phyloP scores from a whole-genome alignment of 2,888 invertebrate genomes.

The Melanostoma scalare region DNA sequence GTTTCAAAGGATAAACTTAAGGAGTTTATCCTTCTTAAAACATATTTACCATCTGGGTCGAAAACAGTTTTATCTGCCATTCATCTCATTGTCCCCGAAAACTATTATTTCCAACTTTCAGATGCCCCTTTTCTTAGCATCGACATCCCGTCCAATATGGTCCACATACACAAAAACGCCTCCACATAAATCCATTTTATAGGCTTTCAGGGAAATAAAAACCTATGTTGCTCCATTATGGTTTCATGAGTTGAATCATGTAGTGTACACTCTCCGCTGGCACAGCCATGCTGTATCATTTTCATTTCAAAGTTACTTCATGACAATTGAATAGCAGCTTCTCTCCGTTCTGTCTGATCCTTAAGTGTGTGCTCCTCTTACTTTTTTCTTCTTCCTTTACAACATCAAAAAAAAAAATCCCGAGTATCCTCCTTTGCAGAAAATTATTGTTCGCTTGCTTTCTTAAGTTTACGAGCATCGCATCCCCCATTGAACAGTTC shows the following conservation, averaged over 20 bases:
- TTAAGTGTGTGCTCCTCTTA: slow-evolving; percentile 21
- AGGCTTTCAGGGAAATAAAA: slow-evolving; percentile 56
- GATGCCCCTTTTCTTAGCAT: slow-evolving; percentile 15
- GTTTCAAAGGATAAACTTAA: background rate
- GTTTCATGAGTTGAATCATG: slow-evolving; percentile 37
- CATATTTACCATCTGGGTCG: slow-evolving; percentile 31
- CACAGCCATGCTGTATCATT: slow-evolving; percentile 53
- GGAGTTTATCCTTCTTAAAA: slow-evolving; percentile 17
- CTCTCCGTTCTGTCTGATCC: slow-evolving; percentile 2
- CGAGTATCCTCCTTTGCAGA: slow-evolving; percentile 33
- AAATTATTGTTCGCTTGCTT: slow-evolving; percentile 22
- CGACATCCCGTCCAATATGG: background rate
- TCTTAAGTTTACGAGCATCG: slow-evolving; percentile 49
- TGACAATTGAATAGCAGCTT: slow-evolving; percentile 61
- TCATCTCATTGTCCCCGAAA: background rate
- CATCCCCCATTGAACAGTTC: slow-evolving; percentile 56
- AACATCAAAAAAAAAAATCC: slow-evolving; percentile 12
- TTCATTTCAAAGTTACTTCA: slow-evolving; percentile 56
- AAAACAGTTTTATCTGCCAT: background rate
- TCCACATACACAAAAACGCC: slow-evolving; percentile 9
- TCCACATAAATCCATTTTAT: slow-evolving; percentile 62
- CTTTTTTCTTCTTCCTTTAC: slow-evolving; percentile 8
- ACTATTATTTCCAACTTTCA: slow-evolving; percentile 29
- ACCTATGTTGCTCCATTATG: slow-evolving; percentile 43
- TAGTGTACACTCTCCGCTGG: background rate